Base-by-base conservation (phyloP, 1,140 invertebrate species). In the Chrysoperla carnea region DNA sequence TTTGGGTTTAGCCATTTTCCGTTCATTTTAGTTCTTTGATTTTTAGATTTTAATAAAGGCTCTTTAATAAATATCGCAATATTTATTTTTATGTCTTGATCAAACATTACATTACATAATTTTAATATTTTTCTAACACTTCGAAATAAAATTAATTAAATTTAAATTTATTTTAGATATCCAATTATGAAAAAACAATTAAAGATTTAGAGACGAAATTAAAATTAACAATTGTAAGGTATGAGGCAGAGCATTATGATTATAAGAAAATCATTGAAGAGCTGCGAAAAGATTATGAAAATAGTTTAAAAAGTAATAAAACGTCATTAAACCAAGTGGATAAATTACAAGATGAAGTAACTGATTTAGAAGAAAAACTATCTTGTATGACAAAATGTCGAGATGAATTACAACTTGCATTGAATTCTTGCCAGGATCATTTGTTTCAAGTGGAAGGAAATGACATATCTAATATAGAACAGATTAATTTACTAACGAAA, bases 401-500 rank as follows among this genome's bases (percentile, higher is more conserved):
- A 46, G 15, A 45, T 11, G 29, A 47, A 13, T 41, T 56, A 27
- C 41, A 52, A 45, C 45, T 40, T 6, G 42, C 17, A 23, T 23
- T 23, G 17, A 23, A 23, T 23, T 23, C 17, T 3, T 23, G 17
- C 5, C 17, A 23, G 17, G 17, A 23, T 23, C 17, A 23, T 23
- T 23, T 23, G 17, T 23, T 23, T 3, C 17, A 36, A 11, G 28
- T 53, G 6, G 44, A 45, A 41, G 14, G 44, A 31, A 50, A 51
- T 38, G 49, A 52, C 15, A 45, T 50, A 41, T 12, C 48, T 6
- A 49, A 51, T 41, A 31, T 51, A 38, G 33, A 37, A 28, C 31
- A 58, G 14, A 49, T 55, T 33, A 54, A 59, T 41, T 52, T 51
- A 13, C 54, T 56, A 15, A 44, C 58, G 15, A 45, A 51, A 13